A percentile compares a stretch with the other conserved stretches of the same genome.
Evolutionary conservation across 2,888 invertebrate species (phyloP).

Genomic region (Cinara cedri): DNA sequence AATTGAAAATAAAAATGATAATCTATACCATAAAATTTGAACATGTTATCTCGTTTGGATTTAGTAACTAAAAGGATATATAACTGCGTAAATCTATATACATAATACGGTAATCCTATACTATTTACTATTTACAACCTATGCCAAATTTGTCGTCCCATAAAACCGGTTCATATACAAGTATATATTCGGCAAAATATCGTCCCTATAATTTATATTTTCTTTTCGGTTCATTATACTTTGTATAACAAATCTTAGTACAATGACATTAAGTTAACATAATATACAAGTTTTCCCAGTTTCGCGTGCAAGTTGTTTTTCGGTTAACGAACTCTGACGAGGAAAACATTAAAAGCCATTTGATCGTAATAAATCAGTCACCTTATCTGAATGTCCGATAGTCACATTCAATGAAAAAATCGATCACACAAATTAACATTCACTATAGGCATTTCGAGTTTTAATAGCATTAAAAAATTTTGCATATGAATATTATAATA

Average conservation of each 20-base stretch:
- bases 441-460: neutral
- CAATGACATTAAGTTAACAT: slow-evolving; percentile 19
- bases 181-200: slow-evolving; percentile 19
- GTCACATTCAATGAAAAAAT: neutral
- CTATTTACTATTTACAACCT: neutral
- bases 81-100: neutral
- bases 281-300: slow-evolving; percentile 21
- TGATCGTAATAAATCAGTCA: slow-evolving; percentile 4
- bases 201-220: slow-evolving; percentile 23
- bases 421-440: too few relatives aligned
- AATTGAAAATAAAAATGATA: slow-evolving; percentile 2
- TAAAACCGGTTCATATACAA: slow-evolving; percentile 23
- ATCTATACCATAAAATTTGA: neutral
- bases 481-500: neutral
- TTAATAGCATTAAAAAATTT: neutral
- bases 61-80: slow-evolving; percentile 19
- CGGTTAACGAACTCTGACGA: slow-evolving; percentile 34
- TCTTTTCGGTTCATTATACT: slow-evolving; percentile 4
- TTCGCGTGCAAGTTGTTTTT: neutral
- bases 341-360: slow-evolving; percentile 20
- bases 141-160: slow-evolving; percentile 21
- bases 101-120: neutral
- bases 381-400: neutral
- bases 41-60: slow-evolving; percentile 13
- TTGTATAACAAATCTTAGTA: slow-evolving; percentile 24